Percentiles rank a stretch among this genome's conserved stretches.
Conservation (phyloP, 2,113 vertebrate species). For the Panthera uncia region DNA sequence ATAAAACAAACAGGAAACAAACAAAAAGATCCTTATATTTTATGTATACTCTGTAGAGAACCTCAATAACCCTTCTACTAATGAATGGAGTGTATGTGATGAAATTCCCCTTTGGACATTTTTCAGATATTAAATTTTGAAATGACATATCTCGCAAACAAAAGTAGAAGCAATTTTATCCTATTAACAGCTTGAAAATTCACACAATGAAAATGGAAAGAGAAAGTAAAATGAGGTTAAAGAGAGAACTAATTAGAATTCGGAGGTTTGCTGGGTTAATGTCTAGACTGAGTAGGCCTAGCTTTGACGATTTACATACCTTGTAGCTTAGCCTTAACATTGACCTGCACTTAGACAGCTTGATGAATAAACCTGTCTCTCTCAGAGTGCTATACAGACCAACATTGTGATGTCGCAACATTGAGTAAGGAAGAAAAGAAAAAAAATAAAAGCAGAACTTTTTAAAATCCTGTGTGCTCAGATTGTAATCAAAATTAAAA, state of each 20-base stretch:
- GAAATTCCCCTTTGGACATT: conserved; percentile 70
- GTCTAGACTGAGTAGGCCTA: conserved; percentile 27
- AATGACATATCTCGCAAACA: conserved; percentile 69
- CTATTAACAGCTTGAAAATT: conserved; percentile 69
- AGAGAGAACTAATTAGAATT: conserved; percentile 70
- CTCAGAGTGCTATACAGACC: neutral
- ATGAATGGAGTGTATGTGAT: conserved; percentile 58
- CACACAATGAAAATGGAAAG: conserved; percentile 50
- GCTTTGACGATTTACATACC: conserved; percentile 7
- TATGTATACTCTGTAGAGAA: conserved; percentile 5
- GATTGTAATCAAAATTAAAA: neutral
- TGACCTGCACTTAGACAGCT: neutral
- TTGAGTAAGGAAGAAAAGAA: neutral
- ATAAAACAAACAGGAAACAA: conserved; percentile 16
- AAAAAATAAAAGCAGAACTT: neutral
- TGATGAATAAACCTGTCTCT: neutral
- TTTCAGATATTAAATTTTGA: conserved; percentile 76
- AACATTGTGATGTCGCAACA: neutral
- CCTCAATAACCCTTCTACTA: conserved; percentile 58
- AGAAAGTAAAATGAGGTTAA: conserved; percentile 68
- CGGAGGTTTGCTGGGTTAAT: conserved; percentile 37
- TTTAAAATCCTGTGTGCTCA: neutral
- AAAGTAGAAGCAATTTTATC: conserved; percentile 69
- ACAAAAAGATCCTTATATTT: neutral
- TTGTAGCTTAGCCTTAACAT: neutral